Evolutionary conservation across 2,888 invertebrate species (phyloP).

Genomic region (Trachelus stipa): DNA sequence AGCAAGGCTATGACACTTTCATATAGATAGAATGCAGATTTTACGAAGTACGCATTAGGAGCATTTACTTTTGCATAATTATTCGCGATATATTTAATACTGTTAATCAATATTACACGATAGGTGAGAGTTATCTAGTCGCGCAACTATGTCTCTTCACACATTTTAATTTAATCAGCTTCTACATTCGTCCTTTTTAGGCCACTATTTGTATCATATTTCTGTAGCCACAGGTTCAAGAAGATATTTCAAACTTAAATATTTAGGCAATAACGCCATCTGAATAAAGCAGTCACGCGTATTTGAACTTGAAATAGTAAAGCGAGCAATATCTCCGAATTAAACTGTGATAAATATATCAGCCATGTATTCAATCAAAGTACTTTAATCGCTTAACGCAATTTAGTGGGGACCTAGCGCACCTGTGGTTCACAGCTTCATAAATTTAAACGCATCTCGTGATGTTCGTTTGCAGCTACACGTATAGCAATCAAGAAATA

Average conservation of each 20-base stretch:
- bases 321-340: not conserved
- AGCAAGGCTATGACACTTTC: not conserved
- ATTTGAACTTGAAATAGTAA: not conserved
- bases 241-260: not conserved
- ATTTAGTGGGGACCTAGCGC: not conserved
- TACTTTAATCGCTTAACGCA: not conserved
- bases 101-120: not conserved
- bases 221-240: not conserved
- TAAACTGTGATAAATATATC: not conserved
- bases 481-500: not conserved
- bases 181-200: not conserved
- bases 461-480: no score
- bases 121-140: not conserved
- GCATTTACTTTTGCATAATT: not conserved
- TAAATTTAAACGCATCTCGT: not conserved
- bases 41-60: not conserved
- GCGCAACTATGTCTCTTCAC: not conserved
- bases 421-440: not conserved
- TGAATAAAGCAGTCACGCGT: not conserved
- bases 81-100: not conserved
- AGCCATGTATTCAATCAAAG: not conserved
- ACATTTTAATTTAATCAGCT: not conserved
- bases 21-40: not conserved
- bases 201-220: not conserved
- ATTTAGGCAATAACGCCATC: no score